Percentiles rank a stretch among this genome's conserved stretches.
These are phyloP conservation scores for Pentamera pediparva DNA, from an alignment of 53 echinoderm and acorn worm genomes.

Conservation along the genomic window DNA sequence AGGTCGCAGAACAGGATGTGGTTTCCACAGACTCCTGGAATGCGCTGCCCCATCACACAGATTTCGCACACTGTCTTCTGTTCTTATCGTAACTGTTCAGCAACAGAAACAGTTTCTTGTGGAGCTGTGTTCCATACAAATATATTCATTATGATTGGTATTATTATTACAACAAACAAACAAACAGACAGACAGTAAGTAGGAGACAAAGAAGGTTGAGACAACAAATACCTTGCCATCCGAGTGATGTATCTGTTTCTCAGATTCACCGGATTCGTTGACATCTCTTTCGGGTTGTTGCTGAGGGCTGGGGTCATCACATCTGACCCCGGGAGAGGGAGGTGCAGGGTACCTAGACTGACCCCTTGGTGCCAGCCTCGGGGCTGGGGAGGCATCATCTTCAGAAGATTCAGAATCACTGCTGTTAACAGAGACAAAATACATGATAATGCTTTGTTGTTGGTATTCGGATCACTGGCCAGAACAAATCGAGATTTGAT, in stretches of 20 bases:
- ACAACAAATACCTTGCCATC: slow-evolving; percentile 76
- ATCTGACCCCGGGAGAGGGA: neutral
- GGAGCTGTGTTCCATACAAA: too few species aligned
- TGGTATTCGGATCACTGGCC: neutral
- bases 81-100: too few species aligned
- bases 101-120: too few species aligned
- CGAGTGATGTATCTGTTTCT: slow-evolving; percentile 68
- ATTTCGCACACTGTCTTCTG: too few species aligned
- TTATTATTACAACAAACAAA: neutral
- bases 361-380: neutral
- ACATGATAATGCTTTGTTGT: neutral
- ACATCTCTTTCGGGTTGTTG: slow-evolving; percentile 26
- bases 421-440: neutral
- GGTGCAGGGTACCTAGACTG: neutral
- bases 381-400: neutral
- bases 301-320: slow-evolving; percentile 14
- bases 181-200: neutral
- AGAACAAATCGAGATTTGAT: neutral
- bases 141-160: neutral
- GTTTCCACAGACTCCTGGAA: too few species aligned
- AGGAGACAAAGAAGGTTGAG: neutral
- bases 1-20: too few species aligned
- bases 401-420: neutral
- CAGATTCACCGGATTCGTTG: slow-evolving; percentile 22
- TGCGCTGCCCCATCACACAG: too few species aligned